These are phyloP conservation scores for Nibea albiflora DNA, from an alignment of 2,113 vertebrate species.

Conservation along the genomic window DNA sequence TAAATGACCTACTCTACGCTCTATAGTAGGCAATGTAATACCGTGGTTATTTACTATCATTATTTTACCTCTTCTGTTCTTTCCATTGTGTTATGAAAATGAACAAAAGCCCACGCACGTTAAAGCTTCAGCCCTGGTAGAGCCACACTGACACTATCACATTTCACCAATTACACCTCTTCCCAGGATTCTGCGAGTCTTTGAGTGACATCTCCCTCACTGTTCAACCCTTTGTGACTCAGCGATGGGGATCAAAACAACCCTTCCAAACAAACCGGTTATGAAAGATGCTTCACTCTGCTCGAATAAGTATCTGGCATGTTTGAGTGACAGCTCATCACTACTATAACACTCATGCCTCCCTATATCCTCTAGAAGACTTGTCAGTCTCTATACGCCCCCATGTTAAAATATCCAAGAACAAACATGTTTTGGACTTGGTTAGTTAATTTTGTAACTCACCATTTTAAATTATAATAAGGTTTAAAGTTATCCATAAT, in stretches of 20 bases:
- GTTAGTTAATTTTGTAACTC: too few relatives aligned
- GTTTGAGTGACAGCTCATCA: background rate
- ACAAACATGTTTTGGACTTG: too few relatives aligned
- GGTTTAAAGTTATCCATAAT: too few relatives aligned
- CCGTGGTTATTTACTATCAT: background rate
- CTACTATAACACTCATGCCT: background rate
- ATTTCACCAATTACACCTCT: background rate
- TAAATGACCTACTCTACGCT: background rate
- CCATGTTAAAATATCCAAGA: too few relatives aligned
- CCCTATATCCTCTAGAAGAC: background rate
- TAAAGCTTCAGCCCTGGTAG: background rate
- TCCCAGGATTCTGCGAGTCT: background rate
- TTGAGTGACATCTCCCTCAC: background rate
- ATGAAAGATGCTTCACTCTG: background rate
- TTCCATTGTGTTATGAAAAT: background rate
- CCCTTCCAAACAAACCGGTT: background rate
- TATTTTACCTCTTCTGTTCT: too few relatives aligned
- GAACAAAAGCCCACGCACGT: background rate
- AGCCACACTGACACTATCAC: too few relatives aligned
- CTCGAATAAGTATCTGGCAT: background rate
- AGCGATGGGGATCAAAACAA: too few relatives aligned
- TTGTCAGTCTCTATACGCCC: too few relatives aligned
- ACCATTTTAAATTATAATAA: too few relatives aligned
- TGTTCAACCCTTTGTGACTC: background rate
- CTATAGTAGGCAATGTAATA: background rate